phyloP scores from a whole-genome alignment of 1,140 invertebrate species.

The Drosophila busckii region DNA sequence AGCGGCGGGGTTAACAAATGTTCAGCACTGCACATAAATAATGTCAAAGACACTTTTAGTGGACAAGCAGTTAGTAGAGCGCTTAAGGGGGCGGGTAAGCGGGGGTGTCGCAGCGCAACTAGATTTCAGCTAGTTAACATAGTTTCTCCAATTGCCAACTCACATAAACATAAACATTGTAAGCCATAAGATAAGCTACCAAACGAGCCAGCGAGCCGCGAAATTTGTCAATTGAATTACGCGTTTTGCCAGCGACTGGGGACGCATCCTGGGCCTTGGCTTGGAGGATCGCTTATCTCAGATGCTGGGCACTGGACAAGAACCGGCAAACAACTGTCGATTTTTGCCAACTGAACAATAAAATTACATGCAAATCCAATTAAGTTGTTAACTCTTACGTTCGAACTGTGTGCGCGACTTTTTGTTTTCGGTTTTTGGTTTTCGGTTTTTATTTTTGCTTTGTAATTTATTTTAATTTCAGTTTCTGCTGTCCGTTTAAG shows the following conservation, averaged over 20 bases:
- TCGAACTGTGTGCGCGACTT: slow-evolving; percentile 26
- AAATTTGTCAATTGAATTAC: slow-evolving; percentile 11
- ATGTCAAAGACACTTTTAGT: slow-evolving; percentile 37
- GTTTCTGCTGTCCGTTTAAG: slow-evolving; percentile 47
- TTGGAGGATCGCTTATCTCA: slow-evolving; percentile 51
- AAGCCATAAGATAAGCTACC: slow-evolving; percentile 8
- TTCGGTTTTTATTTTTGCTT: slow-evolving; percentile 50
- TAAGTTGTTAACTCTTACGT: slow-evolving; percentile 78
- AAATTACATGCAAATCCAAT: slow-evolving; percentile 79
- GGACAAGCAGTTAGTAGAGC: not conserved
- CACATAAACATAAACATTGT: slow-evolving; percentile 3
- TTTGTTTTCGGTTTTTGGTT: slow-evolving; percentile 13
- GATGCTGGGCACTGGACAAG: slow-evolving; percentile 52
- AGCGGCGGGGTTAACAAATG: slow-evolving; percentile 20
- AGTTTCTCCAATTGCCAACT: not conserved
- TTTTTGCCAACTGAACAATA: slow-evolving; percentile 78
- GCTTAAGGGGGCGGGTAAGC: not conserved
- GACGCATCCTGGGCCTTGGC: slow-evolving; percentile 11
- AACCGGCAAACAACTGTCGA: slow-evolving; percentile 75
- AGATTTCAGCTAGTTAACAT: slow-evolving; percentile 8
- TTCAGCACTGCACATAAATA: slow-evolving; percentile 27
- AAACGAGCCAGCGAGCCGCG: slow-evolving; percentile 5
- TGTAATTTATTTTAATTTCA: slow-evolving; percentile 69
- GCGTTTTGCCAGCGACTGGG: slow-evolving; percentile 48
- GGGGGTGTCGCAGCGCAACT: not conserved